These are phyloP conservation scores for Aphelenchoides avenae DNA, from an alignment of 1,140 invertebrate genomes.

Conservation along the genomic window DNA sequence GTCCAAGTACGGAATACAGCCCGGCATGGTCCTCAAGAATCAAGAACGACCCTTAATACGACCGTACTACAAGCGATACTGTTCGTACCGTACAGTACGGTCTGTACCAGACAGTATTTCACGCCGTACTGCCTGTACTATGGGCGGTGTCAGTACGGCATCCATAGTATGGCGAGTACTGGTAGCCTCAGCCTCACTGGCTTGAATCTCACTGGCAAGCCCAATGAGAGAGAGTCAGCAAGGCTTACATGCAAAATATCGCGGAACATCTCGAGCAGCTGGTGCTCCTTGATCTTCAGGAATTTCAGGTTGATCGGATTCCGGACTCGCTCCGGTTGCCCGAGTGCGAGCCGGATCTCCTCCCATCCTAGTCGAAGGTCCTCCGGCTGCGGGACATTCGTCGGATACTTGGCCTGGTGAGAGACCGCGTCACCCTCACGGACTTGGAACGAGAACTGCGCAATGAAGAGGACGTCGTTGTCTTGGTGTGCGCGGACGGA, in stretches of 20 bases:
- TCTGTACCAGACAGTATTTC: too few species aligned
- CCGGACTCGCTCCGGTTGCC: background rate
- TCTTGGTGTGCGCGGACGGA: slow-evolving; percentile 12
- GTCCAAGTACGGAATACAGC: too few species aligned
- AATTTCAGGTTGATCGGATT: slow-evolving; percentile 13
- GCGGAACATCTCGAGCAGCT: slow-evolving; percentile 6
- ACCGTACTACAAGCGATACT: too few species aligned
- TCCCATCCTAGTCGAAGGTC: slow-evolving; percentile 4
- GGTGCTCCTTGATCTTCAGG: slow-evolving; percentile 5
- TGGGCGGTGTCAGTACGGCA: too few species aligned
- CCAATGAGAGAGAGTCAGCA: too few species aligned
- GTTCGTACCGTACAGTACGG: too few species aligned
- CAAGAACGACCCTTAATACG: slow-evolving; percentile 5
- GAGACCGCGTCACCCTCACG: slow-evolving; percentile 10
- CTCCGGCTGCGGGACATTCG: slow-evolving; percentile 16
- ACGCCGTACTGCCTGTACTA: too few species aligned
- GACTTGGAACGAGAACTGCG: slow-evolving; percentile 14
- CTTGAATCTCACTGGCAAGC: too few species aligned
- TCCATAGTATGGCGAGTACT: too few species aligned
- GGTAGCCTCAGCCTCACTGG: too few species aligned
- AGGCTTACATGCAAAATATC: slow-evolving; percentile 13
- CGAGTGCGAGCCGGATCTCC: slow-evolving; percentile 8
- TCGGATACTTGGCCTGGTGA: slow-evolving; percentile 10
- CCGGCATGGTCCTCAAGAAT: too few species aligned
- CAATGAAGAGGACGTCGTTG: slow-evolving; percentile 8